Evolutionary conservation across 92 coral and sea anemone genomes (phyloP), one percentile per base, ranked within the genome.

Genomic region (Siderastrea radians): DNA sequence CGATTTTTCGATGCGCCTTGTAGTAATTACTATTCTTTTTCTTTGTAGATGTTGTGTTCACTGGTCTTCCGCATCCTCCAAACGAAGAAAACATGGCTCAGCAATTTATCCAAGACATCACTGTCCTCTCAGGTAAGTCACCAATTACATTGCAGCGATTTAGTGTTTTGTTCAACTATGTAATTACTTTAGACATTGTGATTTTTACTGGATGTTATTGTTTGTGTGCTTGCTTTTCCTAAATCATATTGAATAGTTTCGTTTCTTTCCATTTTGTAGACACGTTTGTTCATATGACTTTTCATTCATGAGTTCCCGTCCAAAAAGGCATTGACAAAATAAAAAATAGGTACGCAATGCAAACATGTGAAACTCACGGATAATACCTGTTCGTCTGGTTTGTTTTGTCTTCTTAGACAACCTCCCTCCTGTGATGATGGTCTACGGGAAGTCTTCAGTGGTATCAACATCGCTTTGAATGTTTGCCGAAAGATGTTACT

Each of bases 1-100:
- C 38, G 38, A 26, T 26, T 26, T 26, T 26, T 26, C 38, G 38
- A 26, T 26, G 38, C 38, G 65, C 16, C 65, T 5, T 60, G 11
- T 14, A 2, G 38, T 5, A 47, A 46, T 79, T 48, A 3, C 7
- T 66, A n/a, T n/a, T 47, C 3, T 54, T 6, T 74, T 60, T 55
- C 1, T 5, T 57, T 82, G 5, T 53, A 97, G 99, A 80, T 67
- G 98, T 97, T 13, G 92, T 97, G 51, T 95, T 97, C 86, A 95
- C 99, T 1, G 98, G 99, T n/a, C 91, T 97, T 3, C 99, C 99
- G 5, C 97, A 88, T 75, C 97, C 98, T 46, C 98, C 99, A 10
- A 84, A 81, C 47, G 93, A 89, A 45, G 99, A 95, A 66, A 95
- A 81, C 90, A 94, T 93, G 94, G 83, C 93, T 13, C 92, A 91